Evolutionary conservation across 2,113 vertebrate genomes (phyloP).

Genomic region (Periophthalmus modestus): DNA sequence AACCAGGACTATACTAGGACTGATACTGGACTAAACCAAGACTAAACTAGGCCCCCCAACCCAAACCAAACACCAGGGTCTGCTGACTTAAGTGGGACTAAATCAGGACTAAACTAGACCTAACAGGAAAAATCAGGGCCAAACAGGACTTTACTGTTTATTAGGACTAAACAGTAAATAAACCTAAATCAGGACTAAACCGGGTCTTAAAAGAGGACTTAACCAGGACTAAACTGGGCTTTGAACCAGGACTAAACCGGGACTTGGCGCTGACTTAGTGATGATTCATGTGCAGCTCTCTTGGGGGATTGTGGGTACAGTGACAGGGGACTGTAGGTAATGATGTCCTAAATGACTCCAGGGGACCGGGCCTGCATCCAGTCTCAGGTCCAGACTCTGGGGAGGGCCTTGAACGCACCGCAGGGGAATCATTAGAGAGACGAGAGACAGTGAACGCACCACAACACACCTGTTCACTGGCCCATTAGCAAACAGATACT

Average conservation of each 20-base stretch:
- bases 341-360: constrained; percentile 8
- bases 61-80: too few species aligned
- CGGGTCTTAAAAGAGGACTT: not conserved
- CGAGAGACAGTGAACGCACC: not conserved
- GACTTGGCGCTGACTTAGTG: too few species aligned
- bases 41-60: too few species aligned
- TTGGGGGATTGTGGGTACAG: not conserved
- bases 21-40: too few species aligned
- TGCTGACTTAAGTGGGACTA: too few species aligned
- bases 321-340: constrained; percentile 2
- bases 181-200: not conserved
- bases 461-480: not conserved
- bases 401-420: not conserved
- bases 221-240: too few species aligned
- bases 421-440: not conserved
- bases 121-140: too few species aligned
- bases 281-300: not conserved
- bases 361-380: not conserved
- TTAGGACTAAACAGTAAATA: too few species aligned
- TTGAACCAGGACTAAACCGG: too few species aligned
- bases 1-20: too few species aligned
- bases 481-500: not conserved
- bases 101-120: too few species aligned
- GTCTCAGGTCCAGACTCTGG: not conserved
- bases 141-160: not conserved